These are phyloP conservation scores for Pteronotus mesoamericanus DNA, from an alignment of 2,797 vertebrate species.

Conservation along the genomic window DNA sequence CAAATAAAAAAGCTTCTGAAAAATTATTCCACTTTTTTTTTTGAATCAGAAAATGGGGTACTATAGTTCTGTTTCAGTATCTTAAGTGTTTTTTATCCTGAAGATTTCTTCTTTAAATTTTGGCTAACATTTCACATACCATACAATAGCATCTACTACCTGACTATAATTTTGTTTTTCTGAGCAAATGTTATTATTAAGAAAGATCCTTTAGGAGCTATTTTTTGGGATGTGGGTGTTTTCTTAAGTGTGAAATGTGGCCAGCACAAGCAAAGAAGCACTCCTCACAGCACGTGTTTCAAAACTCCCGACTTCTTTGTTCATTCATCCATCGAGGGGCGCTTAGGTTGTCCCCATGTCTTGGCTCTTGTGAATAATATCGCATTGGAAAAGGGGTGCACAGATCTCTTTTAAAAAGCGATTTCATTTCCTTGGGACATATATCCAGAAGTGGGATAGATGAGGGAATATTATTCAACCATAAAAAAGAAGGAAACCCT, in stretches of 20 bases:
- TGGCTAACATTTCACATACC: not conserved
- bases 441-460: not conserved
- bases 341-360: too few species aligned
- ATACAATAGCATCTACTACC: not conserved
- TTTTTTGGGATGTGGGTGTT: not conserved
- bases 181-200: not conserved
- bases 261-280: not conserved
- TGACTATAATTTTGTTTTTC: not conserved
- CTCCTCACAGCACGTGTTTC: not conserved
- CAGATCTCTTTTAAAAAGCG: not conserved
- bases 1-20: not conserved
- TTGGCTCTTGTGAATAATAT: too few species aligned
- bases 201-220: not conserved
- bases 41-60: not conserved
- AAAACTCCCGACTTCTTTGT: not conserved
- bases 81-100: not conserved
- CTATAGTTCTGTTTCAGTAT: not conserved
- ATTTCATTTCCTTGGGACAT: not conserved
- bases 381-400: not conserved
- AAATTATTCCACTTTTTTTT: not conserved
- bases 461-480: not conserved
- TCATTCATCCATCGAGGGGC: not conserved
- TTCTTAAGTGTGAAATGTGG: not conserved
- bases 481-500: not conserved
- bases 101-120: not conserved